Evolutionary conservation across 2,888 invertebrate genomes (phyloP), one percentile per base, ranked within the genome.

Genomic region (Cryptosula pallasiana): DNA sequence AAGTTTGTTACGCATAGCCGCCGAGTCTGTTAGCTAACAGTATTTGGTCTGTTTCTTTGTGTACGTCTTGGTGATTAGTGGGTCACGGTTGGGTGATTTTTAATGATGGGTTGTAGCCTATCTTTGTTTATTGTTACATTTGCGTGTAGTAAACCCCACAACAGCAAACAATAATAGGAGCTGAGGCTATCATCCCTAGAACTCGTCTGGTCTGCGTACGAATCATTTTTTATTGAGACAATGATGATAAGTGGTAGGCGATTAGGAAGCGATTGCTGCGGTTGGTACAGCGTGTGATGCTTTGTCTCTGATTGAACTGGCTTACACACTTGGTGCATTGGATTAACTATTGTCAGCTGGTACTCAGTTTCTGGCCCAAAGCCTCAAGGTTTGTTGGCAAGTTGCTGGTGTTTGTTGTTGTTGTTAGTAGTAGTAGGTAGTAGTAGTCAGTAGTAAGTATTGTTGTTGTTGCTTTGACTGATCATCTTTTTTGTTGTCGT

Each of bases 91-190:
- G 63, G 63, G 29, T 32, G 34, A 3, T 57, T 25, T 2, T 9
- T 25, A 29, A 32, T 13, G 3, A 29, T 2, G 13, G 25, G 27
- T 32, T 32, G 13, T n/a, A 29, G 29, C 32, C 63, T 27, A 63
- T 27, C 27, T 32, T n/a, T 27, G 27, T 63, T 63, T 20, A 57
- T 57, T 25, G n/a, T 25, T 25, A 57, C 57, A 57, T 57, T 57
- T 16, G 20, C 32, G 20, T 5, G 25, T 63, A 5, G 25, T 25
- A n/a, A 32, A 32, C 63, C 25, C n/a, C n/a, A n/a, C n/a, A 63
- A 63, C 63, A 63, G 63, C 63, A 63, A 63, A 63, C 27, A 63
- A 27, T 32, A 63, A 63, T 32, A 63, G 27, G 27, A 29, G 13
- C 63, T 34, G 13, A 63, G 63, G 63, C 63, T 63, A 63, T 57